Evolutionary conservation across 2,797 vertebrate genomes (phyloP).

Genomic region (Phrynocephalus forsythii): DNA sequence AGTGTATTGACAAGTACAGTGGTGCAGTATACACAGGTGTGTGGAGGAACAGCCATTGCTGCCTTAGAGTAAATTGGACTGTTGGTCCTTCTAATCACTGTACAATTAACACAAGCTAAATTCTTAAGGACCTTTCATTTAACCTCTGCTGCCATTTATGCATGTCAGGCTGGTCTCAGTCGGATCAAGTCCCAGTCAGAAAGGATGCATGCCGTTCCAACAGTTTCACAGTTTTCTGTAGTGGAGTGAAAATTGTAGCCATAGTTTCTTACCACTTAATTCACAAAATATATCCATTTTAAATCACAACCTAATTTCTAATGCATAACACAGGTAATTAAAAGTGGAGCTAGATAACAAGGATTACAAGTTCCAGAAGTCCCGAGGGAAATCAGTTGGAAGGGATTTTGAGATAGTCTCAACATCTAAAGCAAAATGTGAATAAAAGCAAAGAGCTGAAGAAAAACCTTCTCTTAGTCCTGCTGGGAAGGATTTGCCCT

Average conservation of each 20-base stretch:
- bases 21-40: too few species aligned
- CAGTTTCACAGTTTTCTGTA: not conserved
- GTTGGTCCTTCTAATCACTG: too few species aligned
- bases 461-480: not conserved
- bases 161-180: not conserved
- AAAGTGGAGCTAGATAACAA: conserved; percentile 20
- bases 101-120: not conserved
- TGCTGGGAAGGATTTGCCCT: conserved; percentile 22
- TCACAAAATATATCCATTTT: conserved; percentile 12
- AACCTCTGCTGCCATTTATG: not conserved
- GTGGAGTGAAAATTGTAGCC: not conserved
- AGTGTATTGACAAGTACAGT: not conserved
- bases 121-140: not conserved
- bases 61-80: too few species aligned
- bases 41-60: not conserved
- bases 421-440: conserved; percentile 29
- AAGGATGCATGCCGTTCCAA: not conserved
- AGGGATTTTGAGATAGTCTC: conserved; percentile 39
- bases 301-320: conserved; percentile 23
- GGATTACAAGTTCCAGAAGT: not conserved
- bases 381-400: conserved; percentile 36
- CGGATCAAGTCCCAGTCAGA: not conserved
- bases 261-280: conserved; percentile 26
- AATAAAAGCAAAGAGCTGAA: conserved; percentile 36
- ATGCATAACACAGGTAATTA: conserved; percentile 23